Evolutionary conservation across 2,113 vertebrate species (phyloP).

Genomic region (Hucho hucho): DNA sequence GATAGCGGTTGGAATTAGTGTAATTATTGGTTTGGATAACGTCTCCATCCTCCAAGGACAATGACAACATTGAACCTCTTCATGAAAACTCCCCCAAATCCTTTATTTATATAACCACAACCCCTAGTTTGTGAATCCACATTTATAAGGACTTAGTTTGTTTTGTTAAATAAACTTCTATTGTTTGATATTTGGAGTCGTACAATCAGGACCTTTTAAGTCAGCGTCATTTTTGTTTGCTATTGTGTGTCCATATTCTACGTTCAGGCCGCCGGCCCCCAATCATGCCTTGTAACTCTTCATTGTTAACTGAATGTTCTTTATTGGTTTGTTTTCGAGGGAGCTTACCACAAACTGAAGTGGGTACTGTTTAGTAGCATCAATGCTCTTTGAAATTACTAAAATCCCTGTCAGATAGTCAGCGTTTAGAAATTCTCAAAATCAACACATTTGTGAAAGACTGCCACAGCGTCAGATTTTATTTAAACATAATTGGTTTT

Average conservation of each 20-base stretch:
- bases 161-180: conserved; percentile 13
- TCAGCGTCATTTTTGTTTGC: conserved; percentile 37
- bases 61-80: conserved; percentile 34
- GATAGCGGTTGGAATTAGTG: conserved; percentile 1
- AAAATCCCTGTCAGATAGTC: not conserved
- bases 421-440: not conserved
- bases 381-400: not conserved
- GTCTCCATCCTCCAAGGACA: conserved; percentile 8
- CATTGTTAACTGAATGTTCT: not conserved
- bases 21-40: conserved; percentile 8
- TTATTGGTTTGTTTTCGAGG: not conserved
- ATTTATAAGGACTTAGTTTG: not conserved
- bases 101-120: conserved; percentile 18
- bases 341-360: not conserved
- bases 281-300: conserved; percentile 9
- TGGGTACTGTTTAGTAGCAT: not conserved
- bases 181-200: conserved; percentile 16
- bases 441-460: conserved; percentile 13
- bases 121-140: not conserved
- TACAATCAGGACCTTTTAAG: conserved; percentile 30
- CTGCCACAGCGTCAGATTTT: conserved; percentile 2
- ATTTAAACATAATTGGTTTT: conserved; percentile 10
- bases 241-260: conserved; percentile 36
- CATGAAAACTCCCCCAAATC: too few species aligned
- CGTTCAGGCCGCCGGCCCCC: conserved; percentile 27